Base-by-base conservation (phyloP, 2,797 vertebrate genomes). In the Scarus forsteni region DNA sequence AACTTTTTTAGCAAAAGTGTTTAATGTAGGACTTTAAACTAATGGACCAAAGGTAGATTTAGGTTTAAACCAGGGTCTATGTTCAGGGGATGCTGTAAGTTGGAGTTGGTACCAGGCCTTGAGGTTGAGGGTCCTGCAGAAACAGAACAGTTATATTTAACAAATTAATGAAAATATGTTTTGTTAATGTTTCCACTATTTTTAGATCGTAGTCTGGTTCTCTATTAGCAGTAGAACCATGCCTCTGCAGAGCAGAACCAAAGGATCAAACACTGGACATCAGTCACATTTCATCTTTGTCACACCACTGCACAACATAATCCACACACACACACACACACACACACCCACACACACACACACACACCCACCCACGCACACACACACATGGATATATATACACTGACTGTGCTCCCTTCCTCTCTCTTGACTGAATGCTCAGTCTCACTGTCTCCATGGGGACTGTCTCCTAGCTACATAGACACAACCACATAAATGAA, bases 361-460 rank as follows among this genome's bases (percentile, higher is more conserved):
- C n/a, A n/a, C n/a, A n/a, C n/a, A n/a, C n/a, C n/a, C n/a, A n/a
- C n/a, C n/a, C n/a, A n/a, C n/a, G n/a, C n/a, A n/a, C 19, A 36
- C 57, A 15, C 8, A 1, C 44, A 57, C 19, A 18, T 10, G 45
- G 27, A 49, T 54, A 67, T 6, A 43, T 39, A 11, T n/a, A 10
- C 58, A 40, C 48, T 44, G 53, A 54, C 60, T 75, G 71, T 63
- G 55, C 70, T 66, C 72, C 80, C 68, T 73, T 83, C 68, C 75
- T 46, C 61, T 77, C 66, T 81, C 74, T 79, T 77, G 66, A 83
- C 83, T 87, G 67, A 66, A 80, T 75, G 61, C 80, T 81, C 70
- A 64, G 75, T 81, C 71, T 59, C 39, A 76, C 77, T 53, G 83
- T 91, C 77, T 90, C 91, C 86, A 90, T 88, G 88, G 89, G 84